Evolutionary conservation across 2,888 invertebrate genomes (phyloP).

Genomic region (Drosophila diplacantha): DNA sequence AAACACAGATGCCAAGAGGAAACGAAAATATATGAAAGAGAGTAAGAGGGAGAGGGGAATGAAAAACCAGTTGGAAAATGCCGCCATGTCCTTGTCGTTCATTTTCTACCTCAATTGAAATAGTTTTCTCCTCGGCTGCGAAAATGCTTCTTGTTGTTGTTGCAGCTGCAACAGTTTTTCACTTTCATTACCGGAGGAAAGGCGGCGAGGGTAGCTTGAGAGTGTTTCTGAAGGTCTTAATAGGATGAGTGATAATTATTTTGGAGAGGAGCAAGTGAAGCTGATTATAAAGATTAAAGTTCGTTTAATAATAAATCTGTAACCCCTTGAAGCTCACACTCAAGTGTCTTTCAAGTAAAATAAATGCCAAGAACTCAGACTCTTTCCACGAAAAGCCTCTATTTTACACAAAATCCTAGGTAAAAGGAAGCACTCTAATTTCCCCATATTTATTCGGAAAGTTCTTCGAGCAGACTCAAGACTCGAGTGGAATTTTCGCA

Average conservation of each 20-base stretch:
- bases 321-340: neutral
- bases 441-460: constrained; percentile 2
- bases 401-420: neutral
- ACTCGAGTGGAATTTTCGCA: constrained; percentile 24
- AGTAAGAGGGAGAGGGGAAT: neutral
- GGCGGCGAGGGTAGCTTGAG: constrained; percentile 41
- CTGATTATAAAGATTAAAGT: neutral
- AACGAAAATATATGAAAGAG: constrained; percentile 20
- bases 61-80: constrained; percentile 44
- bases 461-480: constrained; percentile 4
- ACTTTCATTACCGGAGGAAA: constrained; percentile 58
- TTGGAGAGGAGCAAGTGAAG: too few species aligned
- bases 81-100: constrained; percentile 66
- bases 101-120: constrained; percentile 69
- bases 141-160: constrained; percentile 43
- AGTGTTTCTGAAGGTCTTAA: neutral
- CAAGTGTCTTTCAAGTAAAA: too few species aligned
- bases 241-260: neutral
- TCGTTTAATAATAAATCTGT: neutral
- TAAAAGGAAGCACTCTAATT: constrained; percentile 1
- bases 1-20: constrained; percentile 27
- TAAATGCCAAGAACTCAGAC: neutral
- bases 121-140: constrained; percentile 60
- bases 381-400: too few species aligned
- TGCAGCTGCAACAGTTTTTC: constrained; percentile 58